A percentile compares a stretch with the other conserved stretches of the same genome.
Evolutionary conservation across 2,888 invertebrate species (phyloP).

Genomic region (Dynastes tityus): DNA sequence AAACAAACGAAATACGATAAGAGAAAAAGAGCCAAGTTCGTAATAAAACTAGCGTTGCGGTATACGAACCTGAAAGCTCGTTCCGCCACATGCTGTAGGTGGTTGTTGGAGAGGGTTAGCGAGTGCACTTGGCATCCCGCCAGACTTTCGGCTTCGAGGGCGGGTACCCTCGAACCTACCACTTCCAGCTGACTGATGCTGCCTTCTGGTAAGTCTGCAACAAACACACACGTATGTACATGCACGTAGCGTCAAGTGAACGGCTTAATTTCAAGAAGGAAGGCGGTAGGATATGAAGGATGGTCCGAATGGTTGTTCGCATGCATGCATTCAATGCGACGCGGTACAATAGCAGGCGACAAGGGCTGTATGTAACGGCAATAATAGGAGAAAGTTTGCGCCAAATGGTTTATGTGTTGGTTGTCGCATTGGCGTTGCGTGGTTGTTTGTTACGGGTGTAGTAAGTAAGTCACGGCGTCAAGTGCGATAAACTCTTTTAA

Average conservation of each 20-base stretch:
- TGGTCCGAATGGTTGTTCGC: neutral
- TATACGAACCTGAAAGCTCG: slow-evolving; percentile 83
- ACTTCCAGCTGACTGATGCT: slow-evolving; percentile 88
- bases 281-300: neutral
- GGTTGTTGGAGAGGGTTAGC: slow-evolving; percentile 87
- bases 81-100: slow-evolving; percentile 84
- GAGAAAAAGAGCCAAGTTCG: neutral
- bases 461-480: neutral
- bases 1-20: slow-evolving; percentile 12
- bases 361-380: neutral
- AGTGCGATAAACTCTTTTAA: neutral
- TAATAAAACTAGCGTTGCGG: slow-evolving; percentile 29
- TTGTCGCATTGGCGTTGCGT: slow-evolving; percentile 13
- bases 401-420: slow-evolving; percentile 11
- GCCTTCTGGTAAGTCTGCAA: slow-evolving; percentile 85
- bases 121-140: slow-evolving; percentile 85
- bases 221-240: slow-evolving; percentile 53
- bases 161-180: slow-evolving; percentile 85
- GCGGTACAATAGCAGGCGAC: neutral
- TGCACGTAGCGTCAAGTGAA: slow-evolving; percentile 28
- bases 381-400: slow-evolving; percentile 15
- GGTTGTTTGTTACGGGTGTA: neutral
- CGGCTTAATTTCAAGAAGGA: slow-evolving; percentile 31
- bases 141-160: slow-evolving; percentile 86
- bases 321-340: slow-evolving; percentile 14